Evolutionary conservation across 2,888 invertebrate species (phyloP), one percentile per base, ranked within the genome.

Genomic region (Agrotis clavis): DNA sequence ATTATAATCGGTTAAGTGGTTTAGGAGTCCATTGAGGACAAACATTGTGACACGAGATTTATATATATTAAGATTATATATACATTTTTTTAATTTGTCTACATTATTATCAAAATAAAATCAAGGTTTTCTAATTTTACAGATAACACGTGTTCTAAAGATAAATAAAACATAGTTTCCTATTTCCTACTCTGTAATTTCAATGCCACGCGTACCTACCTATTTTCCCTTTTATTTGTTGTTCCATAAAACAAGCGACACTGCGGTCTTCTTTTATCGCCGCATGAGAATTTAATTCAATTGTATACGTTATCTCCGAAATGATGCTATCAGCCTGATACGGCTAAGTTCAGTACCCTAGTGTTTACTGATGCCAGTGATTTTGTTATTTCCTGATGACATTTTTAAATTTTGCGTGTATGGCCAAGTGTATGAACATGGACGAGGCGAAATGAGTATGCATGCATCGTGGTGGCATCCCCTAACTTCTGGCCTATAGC

Each of bases 201-300:
- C 71, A 70, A 79, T 62, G 65, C 13, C 67, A 74, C 18, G 45
- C 13, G 6, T 63, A n/a, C n/a, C n/a, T n/a, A n/a, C n/a, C n/a
- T n/a, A 35, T 73, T 68, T 56, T 59, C 7, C n/a, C 4, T 13
- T 54, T 63, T 47, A 56, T 64, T 69, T 51, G 13, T 48, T 9
- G 4, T 41, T 41, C 41, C 9, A 25, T 4, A 51, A 70, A 51
- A 30, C 50, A 25, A 4, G 35, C 0, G 14, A 6, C 14, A 30
- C 18, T 48, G 13, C 41, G 25, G 18, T n/a, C 11, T 30, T 47
- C 4, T 6, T 21, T 48, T 59, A 79, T 72, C 62, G 9, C 16
- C 2, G 2, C 25, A 18, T 18, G n/a, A 35, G 50, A 54, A 59
- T 35, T 53, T 14, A 64, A 50, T 54, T 47, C 41, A n/a, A 56